Base-by-base conservation (phyloP, 2,113 vertebrate genomes). In the Zootoca vivipara region DNA sequence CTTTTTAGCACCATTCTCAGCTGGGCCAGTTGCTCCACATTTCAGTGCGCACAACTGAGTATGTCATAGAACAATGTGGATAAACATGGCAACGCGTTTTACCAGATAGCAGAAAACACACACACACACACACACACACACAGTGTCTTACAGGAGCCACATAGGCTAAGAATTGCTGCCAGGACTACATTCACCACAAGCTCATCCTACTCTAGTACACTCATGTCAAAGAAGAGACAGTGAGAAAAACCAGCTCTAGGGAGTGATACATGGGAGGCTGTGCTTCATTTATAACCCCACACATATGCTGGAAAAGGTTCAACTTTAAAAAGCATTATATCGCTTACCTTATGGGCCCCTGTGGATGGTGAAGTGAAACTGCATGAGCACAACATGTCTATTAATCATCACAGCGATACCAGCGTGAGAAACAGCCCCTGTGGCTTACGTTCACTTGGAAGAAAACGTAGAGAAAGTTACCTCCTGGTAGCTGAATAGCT, bases 191-290 rank as follows among this genome's bases (percentile, higher is more conserved):
- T 82, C 75, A 67, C 65, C 65, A 22, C 20, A 89, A 84, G 72
- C 83, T 93, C 93, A 94, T 90, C 95, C 94, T 93, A 95, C 91
- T 89, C 78, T 91, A 90, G 91, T 86, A 38, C 93, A 89, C 91
- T 89, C 89, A 89, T 92, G 95, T 96, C 95, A 95, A 89, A 94
- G 84, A 93, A 77, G 92, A 96, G 95, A 97, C 94, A 96, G 93
- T 94, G 95, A 96, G 83, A 96, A 91, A 97, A 96, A 96, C 89
- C 95, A 97, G 96, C 93, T 95, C 94, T 93, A 93, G 90, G 94
- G 93, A 95, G 72, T 92, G 93, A 95, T 95, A 91, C 94, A 94
- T 95, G 92, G 89, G 89, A 94, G 88, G 92, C 92, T 95, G 91
- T 22, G 85, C 94, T 96, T 96, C 93, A 95, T 94, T 93, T 96